A percentile compares a stretch with the other conserved stretches of the same genome.
Conservation (phyloP, 2,888 invertebrate genomes). For the Colletes collaris region DNA sequence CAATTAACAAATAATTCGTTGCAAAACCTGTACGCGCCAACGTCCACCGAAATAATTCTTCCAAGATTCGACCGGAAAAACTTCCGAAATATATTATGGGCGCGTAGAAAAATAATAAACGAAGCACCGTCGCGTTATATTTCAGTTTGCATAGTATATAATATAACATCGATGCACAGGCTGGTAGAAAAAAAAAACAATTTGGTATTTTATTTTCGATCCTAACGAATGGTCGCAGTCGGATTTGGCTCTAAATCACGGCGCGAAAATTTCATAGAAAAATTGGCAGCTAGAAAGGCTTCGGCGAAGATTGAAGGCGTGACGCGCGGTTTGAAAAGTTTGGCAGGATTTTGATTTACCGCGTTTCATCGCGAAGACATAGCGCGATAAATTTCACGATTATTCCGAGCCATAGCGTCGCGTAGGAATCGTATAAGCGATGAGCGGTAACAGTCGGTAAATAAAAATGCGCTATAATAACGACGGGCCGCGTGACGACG, state of each 20-base stretch:
- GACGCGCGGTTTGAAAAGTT: neutral
- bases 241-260: no score
- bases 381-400: slow-evolving; percentile 41
- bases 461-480: slow-evolving; percentile 74
- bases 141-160: no score
- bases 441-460: slow-evolving; percentile 55
- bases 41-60: neutral
- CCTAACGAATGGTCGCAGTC: no score
- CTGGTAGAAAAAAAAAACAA: no score
- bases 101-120: no score
- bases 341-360: slow-evolving; percentile 15
- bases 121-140: no score
- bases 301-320: neutral
- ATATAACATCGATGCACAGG: no score
- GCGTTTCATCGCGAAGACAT: neutral
- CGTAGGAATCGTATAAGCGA: slow-evolving; percentile 34
- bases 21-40: slow-evolving; percentile 41
- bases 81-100: no score
- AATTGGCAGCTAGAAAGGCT: neutral
- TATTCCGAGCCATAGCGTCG: slow-evolving; percentile 47
- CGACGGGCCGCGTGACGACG: slow-evolving; percentile 69
- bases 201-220: no score
- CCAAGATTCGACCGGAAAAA: no score
- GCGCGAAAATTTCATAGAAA: neutral
- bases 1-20: slow-evolving; percentile 79